These are phyloP conservation scores for Sycophaga agraensis DNA, from an alignment of 1,140 invertebrate genomes.

Conservation along the genomic window DNA sequence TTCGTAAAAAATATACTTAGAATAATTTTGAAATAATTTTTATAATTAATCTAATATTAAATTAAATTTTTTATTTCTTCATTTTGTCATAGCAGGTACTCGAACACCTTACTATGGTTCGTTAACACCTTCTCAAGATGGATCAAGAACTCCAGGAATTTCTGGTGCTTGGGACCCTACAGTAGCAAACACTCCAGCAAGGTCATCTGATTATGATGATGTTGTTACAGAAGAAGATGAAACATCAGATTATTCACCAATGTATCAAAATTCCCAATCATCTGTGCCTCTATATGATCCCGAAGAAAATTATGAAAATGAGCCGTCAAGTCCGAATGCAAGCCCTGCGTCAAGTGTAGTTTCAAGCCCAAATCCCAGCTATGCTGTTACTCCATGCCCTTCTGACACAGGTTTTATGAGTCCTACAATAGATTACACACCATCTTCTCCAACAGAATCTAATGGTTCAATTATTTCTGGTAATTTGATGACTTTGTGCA, in stretches of 20 bases:
- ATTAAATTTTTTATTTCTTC: too few species aligned
- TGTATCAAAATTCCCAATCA: conserved; percentile 85
- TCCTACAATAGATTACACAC: conserved; percentile 65
- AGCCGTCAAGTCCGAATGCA: conserved; percentile 79
- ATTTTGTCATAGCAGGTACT: conserved; percentile 71
- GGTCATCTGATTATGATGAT: conserved; percentile 73
- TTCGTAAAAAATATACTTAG: too few species aligned
- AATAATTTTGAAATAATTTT: too few species aligned
- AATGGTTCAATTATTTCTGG: conserved; percentile 82
- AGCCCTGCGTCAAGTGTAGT: conserved; percentile 52
- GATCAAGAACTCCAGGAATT: conserved; percentile 80
- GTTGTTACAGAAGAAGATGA: conserved; percentile 63
- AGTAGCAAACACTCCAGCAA: conserved; percentile 80
- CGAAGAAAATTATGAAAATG: conserved; percentile 85
- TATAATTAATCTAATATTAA: too few species aligned
- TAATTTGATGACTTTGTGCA: conserved; percentile 13
- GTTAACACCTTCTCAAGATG: conserved; percentile 90
- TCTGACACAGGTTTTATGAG: conserved; percentile 64
- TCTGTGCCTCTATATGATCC: conserved; percentile 87
- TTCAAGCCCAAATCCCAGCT: conserved; percentile 65
- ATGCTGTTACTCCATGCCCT: conserved; percentile 69
- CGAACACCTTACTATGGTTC: conserved; percentile 92
- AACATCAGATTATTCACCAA: conserved; percentile 71
- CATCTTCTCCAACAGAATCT: conserved; percentile 73
- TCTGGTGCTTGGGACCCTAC: conserved; percentile 88